Conservation (phyloP, 2,888 invertebrate genomes). For the Agonopterix subpropinquella region DNA sequence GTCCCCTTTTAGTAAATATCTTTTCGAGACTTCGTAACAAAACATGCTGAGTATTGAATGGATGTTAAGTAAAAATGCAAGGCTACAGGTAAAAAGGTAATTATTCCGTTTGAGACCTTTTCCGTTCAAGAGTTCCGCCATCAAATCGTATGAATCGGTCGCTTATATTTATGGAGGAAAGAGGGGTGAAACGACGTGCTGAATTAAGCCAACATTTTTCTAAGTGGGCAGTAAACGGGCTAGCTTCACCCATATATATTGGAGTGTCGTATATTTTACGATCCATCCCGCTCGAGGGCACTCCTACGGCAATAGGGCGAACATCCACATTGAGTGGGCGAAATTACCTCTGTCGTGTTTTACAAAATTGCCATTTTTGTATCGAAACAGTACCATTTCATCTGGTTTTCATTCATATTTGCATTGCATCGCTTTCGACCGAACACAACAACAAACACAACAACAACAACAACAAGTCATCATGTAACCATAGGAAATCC, state of each 20-base stretch:
- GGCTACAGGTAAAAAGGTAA: conserved; percentile 45
- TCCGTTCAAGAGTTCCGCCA: conserved; percentile 46
- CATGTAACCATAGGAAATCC: no score
- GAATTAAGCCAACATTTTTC: conserved; percentile 71
- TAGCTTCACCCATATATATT: conserved; percentile 60
- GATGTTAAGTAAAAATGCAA: conserved; percentile 10
- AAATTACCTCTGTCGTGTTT: conserved; percentile 57
- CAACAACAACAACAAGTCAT: no score
- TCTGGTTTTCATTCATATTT: no score
- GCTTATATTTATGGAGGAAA: conserved; percentile 52
- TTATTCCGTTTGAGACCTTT: conserved; percentile 44
- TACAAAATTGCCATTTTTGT: conserved; percentile 31
- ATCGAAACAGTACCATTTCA: conserved; percentile 1
- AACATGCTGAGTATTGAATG: conserved; percentile 18
- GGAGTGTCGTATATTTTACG: conserved; percentile 72
- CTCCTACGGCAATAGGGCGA: conserved; percentile 43
- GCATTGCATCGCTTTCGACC: no score
- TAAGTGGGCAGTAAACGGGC: conserved; percentile 68
- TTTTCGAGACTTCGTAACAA: conserved; percentile 20
- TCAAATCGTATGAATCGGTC: conserved; percentile 60
- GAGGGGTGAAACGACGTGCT: conserved; percentile 51
- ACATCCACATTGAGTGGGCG: conserved; percentile 59
- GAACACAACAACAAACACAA: no score
- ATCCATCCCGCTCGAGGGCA: conserved; percentile 58
- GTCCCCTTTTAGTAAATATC: conserved; percentile 29